phyloP scores from a whole-genome alignment of 2,797 vertebrate species.

The Allenopithecus nigroviridis region DNA sequence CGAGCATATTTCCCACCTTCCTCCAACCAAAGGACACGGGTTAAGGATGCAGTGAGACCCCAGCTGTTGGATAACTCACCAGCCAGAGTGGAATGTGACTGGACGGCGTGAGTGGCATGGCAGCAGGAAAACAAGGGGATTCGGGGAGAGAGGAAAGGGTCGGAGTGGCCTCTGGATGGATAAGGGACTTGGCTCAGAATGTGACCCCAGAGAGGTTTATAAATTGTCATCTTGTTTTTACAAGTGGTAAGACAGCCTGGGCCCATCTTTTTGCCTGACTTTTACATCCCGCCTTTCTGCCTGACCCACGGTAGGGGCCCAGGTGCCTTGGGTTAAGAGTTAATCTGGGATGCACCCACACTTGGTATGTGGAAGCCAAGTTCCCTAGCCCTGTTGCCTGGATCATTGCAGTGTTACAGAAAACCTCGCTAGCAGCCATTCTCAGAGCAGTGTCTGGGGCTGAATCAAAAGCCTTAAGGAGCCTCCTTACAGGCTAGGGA shows the following conservation, averaged over 20 bases:
- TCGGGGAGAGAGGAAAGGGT: not conserved
- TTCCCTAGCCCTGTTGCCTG: fast-evolving
- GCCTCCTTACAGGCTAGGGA: not conserved
- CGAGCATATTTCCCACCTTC: not conserved
- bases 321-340: too few species aligned
- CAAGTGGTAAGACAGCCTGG: not conserved
- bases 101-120: not conserved
- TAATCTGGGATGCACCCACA: not conserved
- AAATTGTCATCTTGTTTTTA: too few species aligned
- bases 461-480: not conserved
- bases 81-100: not conserved
- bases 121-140: not conserved
- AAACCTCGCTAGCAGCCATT: not conserved
- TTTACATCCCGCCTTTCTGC: not conserved
- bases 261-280: not conserved
- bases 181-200: not conserved
- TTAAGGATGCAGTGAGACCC: not conserved
- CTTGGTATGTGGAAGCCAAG: not conserved
- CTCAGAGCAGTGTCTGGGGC: not conserved
- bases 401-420: fast-evolving
- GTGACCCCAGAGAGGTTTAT: not conserved
- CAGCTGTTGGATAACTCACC: not conserved
- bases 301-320: fast-evolving
- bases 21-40: not conserved
- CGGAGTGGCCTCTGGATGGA: not conserved